A percentile compares a stretch with the other conserved stretches of the same genome.
Evolutionary conservation across 2,888 invertebrate species (phyloP).

Genomic region (Chloromyia formosa): DNA sequence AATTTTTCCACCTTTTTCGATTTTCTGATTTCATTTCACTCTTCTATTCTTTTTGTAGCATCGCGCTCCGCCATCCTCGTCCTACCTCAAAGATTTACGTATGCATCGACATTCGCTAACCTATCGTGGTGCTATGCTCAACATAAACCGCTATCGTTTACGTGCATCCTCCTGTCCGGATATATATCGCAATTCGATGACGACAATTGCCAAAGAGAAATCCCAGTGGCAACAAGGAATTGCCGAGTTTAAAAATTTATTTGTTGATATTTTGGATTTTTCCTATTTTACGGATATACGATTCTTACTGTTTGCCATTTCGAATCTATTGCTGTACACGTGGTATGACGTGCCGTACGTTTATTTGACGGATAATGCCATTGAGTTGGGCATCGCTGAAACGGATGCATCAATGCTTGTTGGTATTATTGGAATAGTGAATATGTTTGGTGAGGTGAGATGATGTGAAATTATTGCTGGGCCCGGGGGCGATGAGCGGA

Average conservation of each 20-base stretch:
- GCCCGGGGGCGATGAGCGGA: neutral
- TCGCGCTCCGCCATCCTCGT: conserved; percentile 55
- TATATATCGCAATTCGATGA: conserved; percentile 86
- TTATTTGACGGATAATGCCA: conserved; percentile 84
- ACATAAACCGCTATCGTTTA: conserved; percentile 81
- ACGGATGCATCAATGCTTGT: conserved; percentile 82
- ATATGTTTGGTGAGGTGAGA: conserved; percentile 87
- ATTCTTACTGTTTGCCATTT: conserved; percentile 82
- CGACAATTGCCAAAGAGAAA: conserved; percentile 79
- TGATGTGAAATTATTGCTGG: neutral
- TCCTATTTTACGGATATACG: conserved; percentile 79
- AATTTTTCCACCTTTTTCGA: no score
- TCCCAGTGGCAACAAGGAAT: conserved; percentile 77
- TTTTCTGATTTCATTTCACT: neutral
- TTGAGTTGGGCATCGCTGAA: conserved; percentile 75
- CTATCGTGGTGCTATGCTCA: conserved; percentile 86
- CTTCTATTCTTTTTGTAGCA: conserved; percentile 40
- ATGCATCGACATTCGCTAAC: conserved; percentile 82
- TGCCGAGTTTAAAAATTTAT: conserved; percentile 80
- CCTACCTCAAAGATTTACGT: conserved; percentile 77
- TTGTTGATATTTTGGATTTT: conserved; percentile 82
- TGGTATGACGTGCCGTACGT: conserved; percentile 96
- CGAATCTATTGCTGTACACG: conserved; percentile 89
- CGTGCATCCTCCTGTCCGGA: conserved; percentile 91
- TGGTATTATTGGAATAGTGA: conserved; percentile 86